A percentile compares a stretch with the other conserved stretches of the same genome.
phyloP scores from a whole-genome alignment of 2,113 vertebrate genomes.

The Bos javanicus region DNA sequence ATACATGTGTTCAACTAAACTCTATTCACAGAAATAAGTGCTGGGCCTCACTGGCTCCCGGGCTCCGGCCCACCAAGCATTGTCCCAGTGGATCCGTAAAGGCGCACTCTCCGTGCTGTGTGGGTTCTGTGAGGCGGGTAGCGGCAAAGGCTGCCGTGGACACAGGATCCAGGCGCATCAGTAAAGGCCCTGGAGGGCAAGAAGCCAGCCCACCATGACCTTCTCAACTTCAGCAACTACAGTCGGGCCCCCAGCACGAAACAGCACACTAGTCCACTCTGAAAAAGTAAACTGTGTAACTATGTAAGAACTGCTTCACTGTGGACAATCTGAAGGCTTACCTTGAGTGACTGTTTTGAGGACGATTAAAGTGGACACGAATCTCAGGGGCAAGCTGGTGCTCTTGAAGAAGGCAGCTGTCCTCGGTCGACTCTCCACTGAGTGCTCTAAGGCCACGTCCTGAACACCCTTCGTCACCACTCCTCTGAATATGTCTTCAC shows the following conservation, averaged over 20 bases:
- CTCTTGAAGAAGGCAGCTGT: slow-evolving; percentile 84
- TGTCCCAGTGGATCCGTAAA: not conserved
- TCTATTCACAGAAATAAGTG: not conserved
- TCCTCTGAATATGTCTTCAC: slow-evolving; percentile 87
- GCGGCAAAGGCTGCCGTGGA: not conserved
- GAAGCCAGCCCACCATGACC: not conserved
- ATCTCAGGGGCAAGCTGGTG: slow-evolving; percentile 83
- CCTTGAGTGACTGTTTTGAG: slow-evolving; percentile 91
- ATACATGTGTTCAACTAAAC: not conserved
- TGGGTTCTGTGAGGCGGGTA: not conserved
- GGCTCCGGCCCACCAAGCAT: not conserved
- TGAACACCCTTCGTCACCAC: slow-evolving; percentile 65
- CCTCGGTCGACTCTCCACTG: slow-evolving; percentile 72
- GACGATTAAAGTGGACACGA: slow-evolving; percentile 89
- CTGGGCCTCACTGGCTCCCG: not conserved
- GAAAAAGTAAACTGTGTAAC: not conserved
- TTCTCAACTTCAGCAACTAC: not conserved
- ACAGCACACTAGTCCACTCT: not conserved
- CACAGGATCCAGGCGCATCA: not conserved
- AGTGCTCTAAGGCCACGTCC: slow-evolving; percentile 54
- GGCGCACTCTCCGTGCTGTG: not conserved
- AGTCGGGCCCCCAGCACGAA: not conserved
- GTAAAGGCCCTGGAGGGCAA: not conserved
- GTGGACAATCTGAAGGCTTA: slow-evolving; percentile 63
- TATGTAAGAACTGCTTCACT: not conserved